A percentile compares a stretch with the other conserved stretches of the same genome.
Conservation (phyloP, 2,888 invertebrate genomes). For the Dendrolimus houi region DNA sequence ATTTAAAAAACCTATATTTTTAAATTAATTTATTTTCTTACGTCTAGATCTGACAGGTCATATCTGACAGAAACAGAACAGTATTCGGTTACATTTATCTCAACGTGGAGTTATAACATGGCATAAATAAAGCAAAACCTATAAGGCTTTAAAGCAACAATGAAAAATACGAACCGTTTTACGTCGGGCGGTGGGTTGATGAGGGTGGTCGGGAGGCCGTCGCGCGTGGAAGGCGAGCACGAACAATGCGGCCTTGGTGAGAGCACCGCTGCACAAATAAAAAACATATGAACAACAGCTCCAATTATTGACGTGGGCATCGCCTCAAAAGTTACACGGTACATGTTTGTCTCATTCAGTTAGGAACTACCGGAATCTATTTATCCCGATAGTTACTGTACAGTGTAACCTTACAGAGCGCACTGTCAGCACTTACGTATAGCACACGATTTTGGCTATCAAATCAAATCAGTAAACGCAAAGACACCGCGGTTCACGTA, state of each 20-base stretch:
- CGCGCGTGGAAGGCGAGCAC: slow-evolving; percentile 35
- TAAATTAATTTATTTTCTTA: no score
- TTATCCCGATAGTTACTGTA: no score
- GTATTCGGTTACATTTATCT: slow-evolving; percentile 53
- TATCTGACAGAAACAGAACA: slow-evolving; percentile 51
- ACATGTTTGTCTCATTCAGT: background rate
- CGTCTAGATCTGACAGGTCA: no score
- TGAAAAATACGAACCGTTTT: slow-evolving; percentile 76
- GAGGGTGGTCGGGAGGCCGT: slow-evolving; percentile 29
- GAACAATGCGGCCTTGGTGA: slow-evolving; percentile 62
- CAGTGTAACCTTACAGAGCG: no score
- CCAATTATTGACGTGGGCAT: slow-evolving; percentile 72
- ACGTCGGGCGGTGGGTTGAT: slow-evolving; percentile 42
- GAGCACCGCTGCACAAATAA: slow-evolving; percentile 62
- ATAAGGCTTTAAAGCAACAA: slow-evolving; percentile 74
- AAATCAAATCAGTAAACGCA: no score
- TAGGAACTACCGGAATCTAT: no score
- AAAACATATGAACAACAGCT: slow-evolving; percentile 67
- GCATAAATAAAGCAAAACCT: slow-evolving; percentile 73
- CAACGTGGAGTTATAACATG: slow-evolving; percentile 61
- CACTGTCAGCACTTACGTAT: no score
- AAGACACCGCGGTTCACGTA: no score
- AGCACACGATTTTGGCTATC: no score
- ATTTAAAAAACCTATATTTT: no score
- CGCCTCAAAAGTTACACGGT: slow-evolving; percentile 45